These are phyloP conservation scores for Cerastis leucographa DNA, from an alignment of 2,888 invertebrate species.

Conservation along the genomic window DNA sequence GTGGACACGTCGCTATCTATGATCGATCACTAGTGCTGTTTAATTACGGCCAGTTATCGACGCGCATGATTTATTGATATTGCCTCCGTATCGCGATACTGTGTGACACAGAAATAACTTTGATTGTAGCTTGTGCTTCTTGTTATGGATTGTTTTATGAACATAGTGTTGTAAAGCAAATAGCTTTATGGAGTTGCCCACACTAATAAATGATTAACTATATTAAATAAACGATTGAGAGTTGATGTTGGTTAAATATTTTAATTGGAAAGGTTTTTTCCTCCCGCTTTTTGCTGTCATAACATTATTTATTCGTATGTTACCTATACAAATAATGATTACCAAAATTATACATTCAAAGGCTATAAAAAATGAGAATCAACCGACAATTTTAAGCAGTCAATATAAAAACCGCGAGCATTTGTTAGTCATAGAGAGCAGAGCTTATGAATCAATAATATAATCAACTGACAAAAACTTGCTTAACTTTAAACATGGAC, in stretches of 20 bases:
- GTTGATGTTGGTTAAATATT: conserved; percentile 16
- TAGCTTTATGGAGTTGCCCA: conserved; percentile 19
- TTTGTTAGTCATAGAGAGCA: conserved; percentile 40
- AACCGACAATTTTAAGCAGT: conserved; percentile 15
- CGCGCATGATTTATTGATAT: conserved; percentile 88
- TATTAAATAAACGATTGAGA: conserved; percentile 22
- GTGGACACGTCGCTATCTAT: conserved; percentile 72
- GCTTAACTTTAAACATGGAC: not conserved
- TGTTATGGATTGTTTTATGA: conserved; percentile 60
- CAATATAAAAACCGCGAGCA: conserved; percentile 39
- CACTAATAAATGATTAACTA: conserved; percentile 26
- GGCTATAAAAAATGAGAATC: conserved; percentile 32
- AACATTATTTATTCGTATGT: conserved; percentile 26
- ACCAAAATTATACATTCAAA: conserved; percentile 43
- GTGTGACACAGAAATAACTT: conserved; percentile 67
- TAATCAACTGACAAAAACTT: conserved; percentile 36
- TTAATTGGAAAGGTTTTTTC: conserved; percentile 28
- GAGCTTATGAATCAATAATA: conserved; percentile 48
- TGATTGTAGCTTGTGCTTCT: conserved; percentile 59
- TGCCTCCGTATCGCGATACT: conserved; percentile 79
- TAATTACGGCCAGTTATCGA: conserved; percentile 85
- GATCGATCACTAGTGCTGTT: conserved; percentile 85
- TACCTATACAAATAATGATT: conserved; percentile 47
- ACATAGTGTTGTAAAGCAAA: conserved; percentile 51
- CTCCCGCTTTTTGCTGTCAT: conserved; percentile 30